Evolutionary conservation across 2,113 vertebrate species (phyloP).

Genomic region (Leucosticte australis): DNA sequence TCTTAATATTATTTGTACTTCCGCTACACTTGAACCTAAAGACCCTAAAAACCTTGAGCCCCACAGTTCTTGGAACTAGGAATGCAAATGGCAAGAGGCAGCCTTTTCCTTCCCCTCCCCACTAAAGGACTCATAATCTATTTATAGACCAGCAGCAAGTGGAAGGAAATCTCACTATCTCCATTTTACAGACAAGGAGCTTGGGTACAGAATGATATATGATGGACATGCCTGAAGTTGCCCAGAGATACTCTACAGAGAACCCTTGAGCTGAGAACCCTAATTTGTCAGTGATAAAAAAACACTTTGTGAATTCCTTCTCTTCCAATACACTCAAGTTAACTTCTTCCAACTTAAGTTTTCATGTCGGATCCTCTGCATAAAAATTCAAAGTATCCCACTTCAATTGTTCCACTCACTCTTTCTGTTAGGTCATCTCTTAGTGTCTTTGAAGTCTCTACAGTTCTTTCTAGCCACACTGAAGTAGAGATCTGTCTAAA

Average conservation of each 20-base stretch:
- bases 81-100: neutral
- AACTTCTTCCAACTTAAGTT: neutral
- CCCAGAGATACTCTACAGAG: neutral
- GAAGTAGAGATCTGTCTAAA: neutral
- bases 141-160: neutral
- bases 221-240: rapidly evolving
- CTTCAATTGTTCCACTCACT: neutral
- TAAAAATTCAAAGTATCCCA: neutral
- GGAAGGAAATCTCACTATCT: neutral
- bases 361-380: neutral
- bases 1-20: neutral
- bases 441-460: neutral
- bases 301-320: rapidly evolving
- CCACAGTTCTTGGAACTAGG: neutral
- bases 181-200: neutral
- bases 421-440: neutral
- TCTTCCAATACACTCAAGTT: neutral
- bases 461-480: neutral
- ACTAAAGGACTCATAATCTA: neutral
- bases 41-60: neutral
- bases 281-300: neutral
- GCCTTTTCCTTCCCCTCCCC: neutral
- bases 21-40: neutral
- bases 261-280: neutral
- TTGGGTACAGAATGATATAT: rapidly evolving